phyloP scores from a whole-genome alignment of 1,140 invertebrate genomes.

The Streblospio benedicti region DNA sequence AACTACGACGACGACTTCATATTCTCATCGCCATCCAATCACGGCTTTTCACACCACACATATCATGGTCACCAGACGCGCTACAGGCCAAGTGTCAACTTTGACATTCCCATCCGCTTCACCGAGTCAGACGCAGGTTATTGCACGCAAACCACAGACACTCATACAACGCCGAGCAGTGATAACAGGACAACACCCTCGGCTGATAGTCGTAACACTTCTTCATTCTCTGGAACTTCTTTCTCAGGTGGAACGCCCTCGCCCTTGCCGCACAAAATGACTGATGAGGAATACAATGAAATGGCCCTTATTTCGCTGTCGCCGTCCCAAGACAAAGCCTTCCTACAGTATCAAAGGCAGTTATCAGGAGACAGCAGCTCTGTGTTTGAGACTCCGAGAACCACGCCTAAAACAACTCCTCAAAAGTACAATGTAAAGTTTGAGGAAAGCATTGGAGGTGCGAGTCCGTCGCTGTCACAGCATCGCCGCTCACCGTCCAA shows the following conservation, averaged over 20 bases:
- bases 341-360: slow-evolving; percentile 29
- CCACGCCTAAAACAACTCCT: slow-evolving; percentile 33
- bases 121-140: slow-evolving; percentile 56
- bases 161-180: slow-evolving; percentile 17
- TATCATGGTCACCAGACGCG: slow-evolving; percentile 72
- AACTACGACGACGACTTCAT: slow-evolving; percentile 49
- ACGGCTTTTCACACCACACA: slow-evolving; percentile 75
- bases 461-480: slow-evolving; percentile 12
- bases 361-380: slow-evolving; percentile 35
- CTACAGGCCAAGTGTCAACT: slow-evolving; percentile 56
- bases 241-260: slow-evolving; percentile 54
- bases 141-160: no score
- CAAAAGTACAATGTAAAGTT: slow-evolving; percentile 42
- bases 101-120: slow-evolving; percentile 60
- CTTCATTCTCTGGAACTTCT: slow-evolving; percentile 60
- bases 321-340: slow-evolving; percentile 17
- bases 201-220: slow-evolving; percentile 48
- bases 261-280: slow-evolving; percentile 4
- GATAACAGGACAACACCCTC: slow-evolving; percentile 27
- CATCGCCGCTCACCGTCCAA: slow-evolving; percentile 19
- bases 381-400: slow-evolving; percentile 33
- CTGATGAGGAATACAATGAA: slow-evolving; percentile 8
- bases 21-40: slow-evolving; percentile 51
- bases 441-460: slow-evolving; percentile 35
- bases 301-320: slow-evolving; percentile 19